phyloP scores from a whole-genome alignment of 1,140 invertebrate species.

The Diabrotica undecimpunctata region DNA sequence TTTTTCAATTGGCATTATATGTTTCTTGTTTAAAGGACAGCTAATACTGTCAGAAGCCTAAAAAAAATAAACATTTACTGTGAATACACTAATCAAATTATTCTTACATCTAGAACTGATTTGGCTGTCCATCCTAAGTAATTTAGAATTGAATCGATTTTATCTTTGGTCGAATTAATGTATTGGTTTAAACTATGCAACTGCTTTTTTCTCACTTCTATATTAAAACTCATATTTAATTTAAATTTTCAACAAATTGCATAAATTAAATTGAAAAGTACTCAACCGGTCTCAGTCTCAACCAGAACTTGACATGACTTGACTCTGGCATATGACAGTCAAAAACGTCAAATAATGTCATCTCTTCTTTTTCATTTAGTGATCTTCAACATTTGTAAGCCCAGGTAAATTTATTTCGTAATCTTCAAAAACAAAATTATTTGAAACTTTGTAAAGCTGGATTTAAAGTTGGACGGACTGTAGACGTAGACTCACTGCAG shows the following conservation, averaged over 20 bases:
- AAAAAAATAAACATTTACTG: constrained; percentile 19
- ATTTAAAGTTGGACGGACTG: too few relatives aligned
- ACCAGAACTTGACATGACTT: too few relatives aligned
- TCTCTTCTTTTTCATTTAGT: too few relatives aligned
- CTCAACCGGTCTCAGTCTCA: too few relatives aligned
- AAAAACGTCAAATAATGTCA: too few relatives aligned
- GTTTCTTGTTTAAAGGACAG: constrained; percentile 50
- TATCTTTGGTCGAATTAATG: constrained; percentile 39
- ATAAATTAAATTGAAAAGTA: neutral
- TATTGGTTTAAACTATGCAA: constrained; percentile 45
- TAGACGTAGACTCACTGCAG: too few relatives aligned
- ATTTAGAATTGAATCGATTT: constrained; percentile 37
- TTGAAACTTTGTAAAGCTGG: too few relatives aligned
- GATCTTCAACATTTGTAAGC: too few relatives aligned
- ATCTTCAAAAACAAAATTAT: too few relatives aligned
- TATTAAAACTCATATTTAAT: constrained; percentile 42
- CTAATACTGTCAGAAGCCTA: constrained; percentile 37
- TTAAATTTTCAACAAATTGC: neutral
- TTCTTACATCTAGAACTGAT: constrained; percentile 30
- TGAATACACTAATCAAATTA: constrained; percentile 19
- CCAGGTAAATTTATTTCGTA: too few relatives aligned
- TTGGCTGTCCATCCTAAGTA: constrained; percentile 37
- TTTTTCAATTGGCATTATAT: constrained; percentile 46
- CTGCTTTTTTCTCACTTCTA: constrained; percentile 44
- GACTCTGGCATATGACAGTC: too few relatives aligned